Conservation (phyloP, 1,140 invertebrate genomes). For the Megalopta genalis region DNA sequence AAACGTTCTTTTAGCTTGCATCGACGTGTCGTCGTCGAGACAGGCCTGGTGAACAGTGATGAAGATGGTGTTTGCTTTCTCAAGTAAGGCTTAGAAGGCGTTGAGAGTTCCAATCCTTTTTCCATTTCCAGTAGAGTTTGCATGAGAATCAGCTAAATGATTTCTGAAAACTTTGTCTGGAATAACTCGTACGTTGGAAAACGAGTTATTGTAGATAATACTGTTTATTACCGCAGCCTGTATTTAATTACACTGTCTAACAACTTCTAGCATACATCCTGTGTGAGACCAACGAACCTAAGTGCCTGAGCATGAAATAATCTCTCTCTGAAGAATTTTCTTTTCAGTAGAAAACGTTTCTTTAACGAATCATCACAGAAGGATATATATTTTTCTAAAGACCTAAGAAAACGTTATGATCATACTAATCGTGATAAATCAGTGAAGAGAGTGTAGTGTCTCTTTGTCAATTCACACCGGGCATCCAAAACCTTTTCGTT, state of each 20-base stretch:
- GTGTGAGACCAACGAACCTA: no score
- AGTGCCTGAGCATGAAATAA: no score
- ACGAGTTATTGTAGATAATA: no score
- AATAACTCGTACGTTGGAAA: neutral
- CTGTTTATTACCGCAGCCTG: no score
- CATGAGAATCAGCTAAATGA: neutral
- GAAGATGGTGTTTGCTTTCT: conserved; percentile 58
- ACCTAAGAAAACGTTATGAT: neutral
- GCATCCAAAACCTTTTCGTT: conserved; percentile 76
- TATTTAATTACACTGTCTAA: no score
- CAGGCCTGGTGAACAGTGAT: conserved; percentile 73
- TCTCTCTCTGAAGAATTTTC: no score
- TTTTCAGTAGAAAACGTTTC: no score
- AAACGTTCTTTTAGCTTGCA: conserved; percentile 75
- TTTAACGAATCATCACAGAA: no score
- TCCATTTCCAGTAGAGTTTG: neutral
- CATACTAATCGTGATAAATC: conserved; percentile 4
- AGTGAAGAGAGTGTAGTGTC: neutral
- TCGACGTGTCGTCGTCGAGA: conserved; percentile 73
- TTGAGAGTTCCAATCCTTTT: neutral
- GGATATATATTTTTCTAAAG: neutral
- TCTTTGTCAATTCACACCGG: conserved; percentile 62
- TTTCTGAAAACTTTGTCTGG: neutral
- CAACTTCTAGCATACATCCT: no score
- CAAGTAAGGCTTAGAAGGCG: conserved; percentile 55